Percentiles rank a stretch among this genome's conserved stretches.
Conservation (phyloP, 2,888 invertebrate species). For the Cetonia aurata region DNA sequence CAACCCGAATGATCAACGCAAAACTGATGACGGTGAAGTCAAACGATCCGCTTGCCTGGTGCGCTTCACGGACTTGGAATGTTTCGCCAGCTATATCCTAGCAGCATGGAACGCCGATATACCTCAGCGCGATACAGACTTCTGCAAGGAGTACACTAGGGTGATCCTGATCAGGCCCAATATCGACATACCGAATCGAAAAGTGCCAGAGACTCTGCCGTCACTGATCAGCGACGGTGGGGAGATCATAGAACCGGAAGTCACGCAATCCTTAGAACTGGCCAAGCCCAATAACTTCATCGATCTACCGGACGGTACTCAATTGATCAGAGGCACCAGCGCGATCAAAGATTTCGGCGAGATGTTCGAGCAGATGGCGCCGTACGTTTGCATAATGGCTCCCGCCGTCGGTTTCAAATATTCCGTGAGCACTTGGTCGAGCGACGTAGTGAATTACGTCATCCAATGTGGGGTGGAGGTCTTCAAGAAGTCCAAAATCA, state of each 20-base stretch:
- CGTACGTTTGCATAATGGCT: constrained; percentile 73
- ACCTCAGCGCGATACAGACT: neutral
- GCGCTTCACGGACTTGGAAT: constrained; percentile 69
- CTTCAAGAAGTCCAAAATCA: constrained; percentile 62
- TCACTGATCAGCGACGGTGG: constrained; percentile 31
- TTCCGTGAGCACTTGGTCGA: constrained; percentile 72
- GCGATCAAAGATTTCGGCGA: constrained; percentile 62
- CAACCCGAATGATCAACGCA: constrained; percentile 73
- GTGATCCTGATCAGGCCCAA: constrained; percentile 34
- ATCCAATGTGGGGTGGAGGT: constrained; percentile 68
- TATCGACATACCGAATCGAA: constrained; percentile 1
- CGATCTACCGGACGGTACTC: constrained; percentile 71
- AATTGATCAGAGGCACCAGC: constrained; percentile 70
- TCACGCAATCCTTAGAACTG: constrained; percentile 68
- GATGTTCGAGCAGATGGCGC: constrained; percentile 61
- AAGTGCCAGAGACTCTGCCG: constrained; percentile 8
- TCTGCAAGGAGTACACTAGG: constrained; percentile 38
- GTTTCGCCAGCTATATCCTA: constrained; percentile 27
- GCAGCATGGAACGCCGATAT: constrained; percentile 3
- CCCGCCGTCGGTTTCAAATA: constrained; percentile 74
- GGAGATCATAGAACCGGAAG: constrained; percentile 50
- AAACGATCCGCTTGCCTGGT: constrained; percentile 71
- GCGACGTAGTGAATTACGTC: constrained; percentile 72
- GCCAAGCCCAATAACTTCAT: constrained; percentile 71
- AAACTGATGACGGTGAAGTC: constrained; percentile 64